Conservation (phyloP, 2,113 vertebrate genomes). For the Leucoraja erinaceus region DNA sequence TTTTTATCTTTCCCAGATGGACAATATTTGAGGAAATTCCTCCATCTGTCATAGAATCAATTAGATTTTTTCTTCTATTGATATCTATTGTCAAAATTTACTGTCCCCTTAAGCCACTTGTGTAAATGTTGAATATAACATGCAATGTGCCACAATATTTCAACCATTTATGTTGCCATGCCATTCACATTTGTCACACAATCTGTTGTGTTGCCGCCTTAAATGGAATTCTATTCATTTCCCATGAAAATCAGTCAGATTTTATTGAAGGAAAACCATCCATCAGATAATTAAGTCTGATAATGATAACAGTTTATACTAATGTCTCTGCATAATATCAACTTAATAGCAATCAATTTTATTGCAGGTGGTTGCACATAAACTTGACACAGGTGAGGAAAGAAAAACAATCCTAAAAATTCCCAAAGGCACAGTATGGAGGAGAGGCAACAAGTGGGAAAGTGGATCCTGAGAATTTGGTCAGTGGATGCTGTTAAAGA, state of each 20-base stretch:
- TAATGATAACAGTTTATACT: not conserved
- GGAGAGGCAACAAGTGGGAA: not conserved
- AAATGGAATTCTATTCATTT: not conserved
- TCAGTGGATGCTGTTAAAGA: not conserved
- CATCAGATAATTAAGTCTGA: not conserved
- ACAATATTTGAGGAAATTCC: not conserved
- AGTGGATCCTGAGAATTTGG: not conserved
- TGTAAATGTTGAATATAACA: not conserved
- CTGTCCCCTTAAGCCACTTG: not conserved
- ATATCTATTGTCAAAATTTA: not conserved
- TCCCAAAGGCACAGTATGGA: not conserved
- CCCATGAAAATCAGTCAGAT: not conserved
- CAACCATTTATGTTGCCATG: not conserved
- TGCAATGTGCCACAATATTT: not conserved
- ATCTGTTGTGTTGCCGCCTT: not conserved
- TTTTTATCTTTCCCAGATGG: not conserved
- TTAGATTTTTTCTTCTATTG: not conserved
- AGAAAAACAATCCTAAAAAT: not conserved
- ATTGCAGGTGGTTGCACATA: not conserved
- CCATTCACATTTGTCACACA: not conserved
- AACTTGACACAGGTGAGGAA: not conserved
- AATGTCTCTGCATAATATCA: not conserved
- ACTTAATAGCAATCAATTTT: not conserved
- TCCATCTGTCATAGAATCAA: not conserved
- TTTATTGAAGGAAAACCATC: not conserved